These are phyloP conservation scores for Ammodytes marinus DNA, from an alignment of 2,113 vertebrate genomes.

Conservation along the genomic window DNA sequence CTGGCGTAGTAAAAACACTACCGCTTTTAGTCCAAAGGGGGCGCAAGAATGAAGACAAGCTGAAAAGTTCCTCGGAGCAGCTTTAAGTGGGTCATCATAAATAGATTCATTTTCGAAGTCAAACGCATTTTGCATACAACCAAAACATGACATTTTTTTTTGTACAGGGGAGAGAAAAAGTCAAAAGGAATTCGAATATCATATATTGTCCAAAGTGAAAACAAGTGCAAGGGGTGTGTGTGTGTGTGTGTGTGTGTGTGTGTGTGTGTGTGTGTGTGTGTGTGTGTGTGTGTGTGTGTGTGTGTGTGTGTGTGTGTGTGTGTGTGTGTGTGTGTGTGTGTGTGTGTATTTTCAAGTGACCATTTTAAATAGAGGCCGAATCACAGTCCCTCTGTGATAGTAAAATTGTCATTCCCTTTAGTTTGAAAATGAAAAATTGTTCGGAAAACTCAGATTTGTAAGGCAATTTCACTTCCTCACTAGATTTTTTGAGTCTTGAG, in stretches of 20 bases:
- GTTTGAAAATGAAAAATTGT: neutral
- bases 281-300: conserved; percentile 59
- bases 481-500: too few species aligned
- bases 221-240: conserved; percentile 87
- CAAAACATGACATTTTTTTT: conserved; percentile 89
- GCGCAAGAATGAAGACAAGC: too few species aligned
- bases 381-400: neutral
- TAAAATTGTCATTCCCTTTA: conserved; percentile 24
- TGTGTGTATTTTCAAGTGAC: conserved; percentile 33
- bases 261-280: conserved; percentile 32
- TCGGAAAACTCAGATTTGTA: too few species aligned
- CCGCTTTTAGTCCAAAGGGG: too few species aligned
- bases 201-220: conserved; percentile 89
- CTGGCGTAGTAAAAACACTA: too few species aligned
- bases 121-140: conserved; percentile 94
- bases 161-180: conserved; percentile 59
- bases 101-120: conserved; percentile 90
- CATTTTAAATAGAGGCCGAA: conserved; percentile 49
- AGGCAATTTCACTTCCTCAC: too few species aligned
- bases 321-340: conserved; percentile 72
- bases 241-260: conserved; percentile 33
- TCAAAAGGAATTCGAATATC: conserved; percentile 58
- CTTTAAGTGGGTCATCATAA: conserved; percentile 93
- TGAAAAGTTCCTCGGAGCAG: conserved; percentile 2
- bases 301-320: conserved; percentile 74